Evolutionary conservation across 2,113 vertebrate genomes (phyloP).

Genomic region (Dromas ardeola): DNA sequence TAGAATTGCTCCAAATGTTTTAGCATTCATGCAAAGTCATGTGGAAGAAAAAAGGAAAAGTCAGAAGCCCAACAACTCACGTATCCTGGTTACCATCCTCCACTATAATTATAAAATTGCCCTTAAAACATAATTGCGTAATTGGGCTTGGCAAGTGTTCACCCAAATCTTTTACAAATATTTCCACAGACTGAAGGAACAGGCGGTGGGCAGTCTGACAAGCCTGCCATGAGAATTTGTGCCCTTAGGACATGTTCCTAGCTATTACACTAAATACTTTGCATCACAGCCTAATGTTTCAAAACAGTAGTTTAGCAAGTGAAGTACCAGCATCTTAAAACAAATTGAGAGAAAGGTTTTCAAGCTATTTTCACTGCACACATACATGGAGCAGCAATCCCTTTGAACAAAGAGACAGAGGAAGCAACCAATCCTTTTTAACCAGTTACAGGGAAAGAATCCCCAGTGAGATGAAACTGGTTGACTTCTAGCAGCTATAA

Average conservation of each 20-base stretch:
- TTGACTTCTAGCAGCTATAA: not conserved
- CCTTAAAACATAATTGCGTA: constrained; percentile 68
- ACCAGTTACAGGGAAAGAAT: not conserved
- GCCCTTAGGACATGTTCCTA: constrained; percentile 13
- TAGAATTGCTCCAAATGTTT: not conserved
- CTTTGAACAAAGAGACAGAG: not conserved
- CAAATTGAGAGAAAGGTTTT: not conserved
- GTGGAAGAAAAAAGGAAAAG: constrained; percentile 1
- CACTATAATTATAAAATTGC: constrained; percentile 61
- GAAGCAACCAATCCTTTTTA: not conserved
- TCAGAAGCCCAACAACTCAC: constrained; percentile 9
- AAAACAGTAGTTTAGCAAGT: constrained; percentile 47
- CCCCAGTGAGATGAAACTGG: not conserved
- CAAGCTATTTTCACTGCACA: not conserved
- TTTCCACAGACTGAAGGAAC: constrained; percentile 29
- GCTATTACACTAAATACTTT: constrained; percentile 2
- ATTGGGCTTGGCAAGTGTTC: constrained; percentile 43
- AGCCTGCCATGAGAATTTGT: not conserved
- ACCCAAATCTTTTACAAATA: constrained; percentile 42
- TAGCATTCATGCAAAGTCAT: constrained; percentile 10
- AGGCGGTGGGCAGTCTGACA: not conserved
- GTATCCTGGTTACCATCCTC: constrained; percentile 63
- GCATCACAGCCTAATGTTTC: constrained; percentile 30
- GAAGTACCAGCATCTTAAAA: not conserved
- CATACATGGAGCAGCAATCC: not conserved